Evolutionary conservation across 2,113 vertebrate species (phyloP).

Genomic region (Bos taurus): ARS-UCD2.0 NC_037334.1:40427001-40427500

Average conservation of each 20-base stretch:
- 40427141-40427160: background rate
- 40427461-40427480: slow-evolving; percentile 78
- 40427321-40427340: background rate
- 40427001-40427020: background rate
- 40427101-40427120: background rate
- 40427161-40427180: background rate
- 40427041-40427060: background rate
- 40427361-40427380: background rate
- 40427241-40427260: slow-evolving; percentile 7
- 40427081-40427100: background rate
- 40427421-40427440: background rate
- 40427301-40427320: slow-evolving; percentile 19
- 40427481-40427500: slow-evolving; percentile 89
- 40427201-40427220: background rate
- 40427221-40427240: background rate
- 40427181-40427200: background rate
- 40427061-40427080: background rate
- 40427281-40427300: background rate
- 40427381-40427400: background rate
- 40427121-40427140: background rate
- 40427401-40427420: background rate
- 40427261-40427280: background rate
- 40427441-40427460: background rate
- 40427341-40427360: background rate
- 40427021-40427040: background rate